Evolutionary conservation across 2,113 vertebrate species (phyloP).

Genomic region (Peromyscus maniculatus): DNA sequence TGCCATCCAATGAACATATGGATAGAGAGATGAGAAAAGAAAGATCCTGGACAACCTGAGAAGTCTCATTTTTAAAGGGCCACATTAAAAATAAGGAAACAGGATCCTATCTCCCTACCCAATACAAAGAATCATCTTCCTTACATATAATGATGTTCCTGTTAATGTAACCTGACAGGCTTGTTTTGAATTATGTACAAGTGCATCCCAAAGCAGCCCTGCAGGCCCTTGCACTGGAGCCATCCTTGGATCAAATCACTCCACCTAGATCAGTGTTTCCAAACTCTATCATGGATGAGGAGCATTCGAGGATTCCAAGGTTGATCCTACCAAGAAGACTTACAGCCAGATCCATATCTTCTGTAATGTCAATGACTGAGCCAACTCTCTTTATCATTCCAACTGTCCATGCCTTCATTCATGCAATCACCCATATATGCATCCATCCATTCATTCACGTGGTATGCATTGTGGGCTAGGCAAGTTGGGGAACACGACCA

Average conservation of each 20-base stretch:
- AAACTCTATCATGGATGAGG: neutral
- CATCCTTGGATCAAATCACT: neutral
- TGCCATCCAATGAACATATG: fast-evolving
- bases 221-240: neutral
- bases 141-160: neutral
- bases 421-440: fast-evolving
- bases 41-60: neutral
- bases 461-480: neutral
- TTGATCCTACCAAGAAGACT: neutral
- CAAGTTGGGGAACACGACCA: neutral
- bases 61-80: neutral
- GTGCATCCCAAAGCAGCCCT: neutral
- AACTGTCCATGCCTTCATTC: neutral
- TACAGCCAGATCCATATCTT: neutral
- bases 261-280: neutral
- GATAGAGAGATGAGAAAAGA: neutral
- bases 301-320: neutral
- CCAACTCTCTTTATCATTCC: neutral
- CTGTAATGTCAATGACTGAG: neutral
- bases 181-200: conserved; percentile 14
- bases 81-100: neutral
- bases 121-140: neutral
- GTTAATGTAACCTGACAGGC: neutral
- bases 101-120: neutral
- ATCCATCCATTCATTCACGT: too few species aligned